These are phyloP conservation scores for Camponotus pennsylvanicus DNA, from an alignment of 1,140 invertebrate genomes.

Conservation along the genomic window DNA sequence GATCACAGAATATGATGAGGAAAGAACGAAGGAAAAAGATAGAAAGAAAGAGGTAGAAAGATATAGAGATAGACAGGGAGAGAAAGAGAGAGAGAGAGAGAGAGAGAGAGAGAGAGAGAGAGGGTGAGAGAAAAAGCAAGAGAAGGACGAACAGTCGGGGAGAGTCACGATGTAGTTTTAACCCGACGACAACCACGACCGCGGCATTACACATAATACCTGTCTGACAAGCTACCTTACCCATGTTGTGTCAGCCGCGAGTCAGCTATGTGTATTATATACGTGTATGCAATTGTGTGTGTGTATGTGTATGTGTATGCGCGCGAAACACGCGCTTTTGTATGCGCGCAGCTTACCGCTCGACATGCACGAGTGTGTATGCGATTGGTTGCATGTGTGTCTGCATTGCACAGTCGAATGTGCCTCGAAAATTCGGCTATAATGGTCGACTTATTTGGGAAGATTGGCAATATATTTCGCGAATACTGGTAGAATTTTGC, in stretches of 20 bases:
- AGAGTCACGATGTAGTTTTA: constrained; percentile 66
- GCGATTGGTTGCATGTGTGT: constrained; percentile 11
- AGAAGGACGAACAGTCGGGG: constrained; percentile 1
- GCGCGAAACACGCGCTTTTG: constrained; percentile 9
- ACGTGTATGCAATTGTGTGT: constrained; percentile 8
- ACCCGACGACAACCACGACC: constrained; percentile 63
- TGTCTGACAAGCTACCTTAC: constrained; percentile 73
- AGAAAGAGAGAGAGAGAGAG: not conserved
- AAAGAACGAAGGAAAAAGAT: not conserved
- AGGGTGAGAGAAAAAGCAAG: not conserved
- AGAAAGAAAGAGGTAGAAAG: not conserved
- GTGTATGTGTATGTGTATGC: not conserved
- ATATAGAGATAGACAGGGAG: not conserved
- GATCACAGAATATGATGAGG: constrained; percentile 6
- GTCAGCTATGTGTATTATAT: not conserved
- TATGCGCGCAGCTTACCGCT: constrained; percentile 34
- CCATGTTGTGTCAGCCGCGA: constrained; percentile 60
- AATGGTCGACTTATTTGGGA: constrained; percentile 17
- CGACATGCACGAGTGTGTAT: constrained; percentile 20
- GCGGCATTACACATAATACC: constrained; percentile 70
- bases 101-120: not conserved
- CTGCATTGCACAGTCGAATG: constrained; percentile 23
- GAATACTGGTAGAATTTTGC: not conserved
- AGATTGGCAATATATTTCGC: not conserved
- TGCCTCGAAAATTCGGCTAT: constrained; percentile 42